Evolutionary conservation across 2,888 invertebrate genomes (phyloP).

Genomic region (Eueremaeus valkanovi): DNA sequence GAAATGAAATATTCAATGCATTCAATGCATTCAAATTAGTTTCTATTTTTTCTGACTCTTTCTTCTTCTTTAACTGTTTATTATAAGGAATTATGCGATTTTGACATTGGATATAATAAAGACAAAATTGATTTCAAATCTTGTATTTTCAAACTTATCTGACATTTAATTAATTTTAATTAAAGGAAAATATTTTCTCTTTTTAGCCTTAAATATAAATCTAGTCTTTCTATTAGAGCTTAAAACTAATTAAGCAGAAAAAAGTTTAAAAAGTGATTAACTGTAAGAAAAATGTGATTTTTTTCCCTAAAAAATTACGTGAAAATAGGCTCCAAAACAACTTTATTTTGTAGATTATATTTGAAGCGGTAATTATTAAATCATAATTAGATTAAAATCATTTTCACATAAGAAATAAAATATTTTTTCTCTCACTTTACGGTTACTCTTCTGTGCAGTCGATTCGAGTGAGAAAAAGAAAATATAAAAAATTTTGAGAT

Average conservation of each 20-base stretch:
- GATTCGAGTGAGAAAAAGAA: too few species aligned
- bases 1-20: neutral
- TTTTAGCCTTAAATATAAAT: too few species aligned
- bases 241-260: neutral
- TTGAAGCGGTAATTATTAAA: neutral
- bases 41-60: neutral
- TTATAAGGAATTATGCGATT: too few species aligned
- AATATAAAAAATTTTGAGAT: too few species aligned
- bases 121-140: neutral
- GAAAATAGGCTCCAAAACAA: too few species aligned
- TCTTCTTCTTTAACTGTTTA: too few species aligned
- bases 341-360: too few species aligned
- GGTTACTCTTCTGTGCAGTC: too few species aligned
- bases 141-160: neutral
- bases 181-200: neutral
- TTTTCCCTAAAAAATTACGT: neutral
- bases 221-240: too few species aligned
- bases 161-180: neutral
- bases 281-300: neutral
- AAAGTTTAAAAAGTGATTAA: neutral
- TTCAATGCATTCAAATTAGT: slow-evolving; percentile 10
- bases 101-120: neutral
- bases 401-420: neutral
- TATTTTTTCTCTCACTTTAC: neutral
- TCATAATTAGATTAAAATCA: neutral